Evolutionary conservation across 2,888 invertebrate species (phyloP).

Genomic region (Portevinia maculata): DNA sequence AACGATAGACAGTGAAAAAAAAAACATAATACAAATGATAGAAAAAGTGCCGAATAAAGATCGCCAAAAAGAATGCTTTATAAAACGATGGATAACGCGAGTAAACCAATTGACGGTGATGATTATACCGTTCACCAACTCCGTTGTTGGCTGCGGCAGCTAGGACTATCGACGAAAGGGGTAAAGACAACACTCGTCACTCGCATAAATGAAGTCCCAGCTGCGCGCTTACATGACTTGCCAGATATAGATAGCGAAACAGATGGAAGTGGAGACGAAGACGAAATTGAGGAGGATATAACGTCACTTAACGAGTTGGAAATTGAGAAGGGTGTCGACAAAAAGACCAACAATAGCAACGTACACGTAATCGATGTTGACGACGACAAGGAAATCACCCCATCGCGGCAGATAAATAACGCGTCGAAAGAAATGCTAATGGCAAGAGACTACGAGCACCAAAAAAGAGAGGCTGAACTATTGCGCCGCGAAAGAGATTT

Average conservation of each 20-base stretch:
- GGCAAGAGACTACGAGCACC: too few relatives aligned
- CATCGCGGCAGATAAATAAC: neutral
- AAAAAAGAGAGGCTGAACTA: too few relatives aligned
- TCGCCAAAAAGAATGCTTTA: too few relatives aligned
- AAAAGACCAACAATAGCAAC: neutral
- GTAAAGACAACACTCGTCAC: neutral
- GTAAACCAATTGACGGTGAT: neutral
- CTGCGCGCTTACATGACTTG: neutral
- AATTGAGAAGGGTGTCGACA: too few relatives aligned
- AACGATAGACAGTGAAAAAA: too few relatives aligned
- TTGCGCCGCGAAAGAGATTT: neutral
- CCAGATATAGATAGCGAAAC: neutral
- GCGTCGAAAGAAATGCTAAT: neutral
- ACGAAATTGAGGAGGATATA: too few relatives aligned
- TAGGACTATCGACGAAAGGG: neutral
- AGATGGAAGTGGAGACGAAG: too few relatives aligned
- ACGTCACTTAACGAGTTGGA: neutral
- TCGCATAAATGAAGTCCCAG: neutral
- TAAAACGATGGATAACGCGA: too few relatives aligned
- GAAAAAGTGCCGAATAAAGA: too few relatives aligned
- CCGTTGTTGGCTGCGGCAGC: neutral
- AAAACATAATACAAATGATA: too few relatives aligned
- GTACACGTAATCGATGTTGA: neutral
- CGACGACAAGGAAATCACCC: too few relatives aligned
- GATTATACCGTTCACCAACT: constrained; percentile 7